Evolutionary conservation across 2,888 invertebrate species (phyloP).

Genomic region (Eilema caniola): DNA sequence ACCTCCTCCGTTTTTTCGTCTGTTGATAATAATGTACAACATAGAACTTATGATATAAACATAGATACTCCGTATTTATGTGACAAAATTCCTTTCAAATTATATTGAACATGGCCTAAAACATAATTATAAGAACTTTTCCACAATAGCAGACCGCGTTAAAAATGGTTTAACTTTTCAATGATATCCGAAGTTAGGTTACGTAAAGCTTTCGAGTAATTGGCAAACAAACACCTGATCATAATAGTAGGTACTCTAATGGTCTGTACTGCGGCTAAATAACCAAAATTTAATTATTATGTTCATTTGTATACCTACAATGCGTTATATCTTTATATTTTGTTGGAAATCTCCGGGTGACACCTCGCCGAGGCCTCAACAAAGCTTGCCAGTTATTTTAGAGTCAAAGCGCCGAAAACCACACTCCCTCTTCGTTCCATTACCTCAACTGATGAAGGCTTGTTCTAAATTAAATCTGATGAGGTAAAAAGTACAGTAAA

Average conservation of each 20-base stretch:
- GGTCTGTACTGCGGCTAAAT: background rate
- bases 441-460: constrained; percentile 3
- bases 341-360: background rate
- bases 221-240: background rate
- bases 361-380: background rate
- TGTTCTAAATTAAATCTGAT: background rate
- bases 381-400: background rate
- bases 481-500: background rate
- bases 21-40: too few species aligned
- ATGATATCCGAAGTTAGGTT: background rate
- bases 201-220: background rate
- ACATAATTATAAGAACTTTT: background rate
- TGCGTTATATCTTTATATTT: background rate
- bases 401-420: constrained; percentile 2
- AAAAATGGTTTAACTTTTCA: background rate
- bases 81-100: background rate
- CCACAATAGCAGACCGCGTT: background rate
- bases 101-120: background rate
- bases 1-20: too few species aligned
- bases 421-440: constrained; percentile 2
- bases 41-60: too few species aligned
- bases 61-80: too few species aligned
- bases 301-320: background rate
- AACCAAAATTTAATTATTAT: background rate
- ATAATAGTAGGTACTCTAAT: background rate